Evolutionary conservation across 2,797 vertebrate species (phyloP).

Genomic region (Lepilemur ruficaudatus): DNA sequence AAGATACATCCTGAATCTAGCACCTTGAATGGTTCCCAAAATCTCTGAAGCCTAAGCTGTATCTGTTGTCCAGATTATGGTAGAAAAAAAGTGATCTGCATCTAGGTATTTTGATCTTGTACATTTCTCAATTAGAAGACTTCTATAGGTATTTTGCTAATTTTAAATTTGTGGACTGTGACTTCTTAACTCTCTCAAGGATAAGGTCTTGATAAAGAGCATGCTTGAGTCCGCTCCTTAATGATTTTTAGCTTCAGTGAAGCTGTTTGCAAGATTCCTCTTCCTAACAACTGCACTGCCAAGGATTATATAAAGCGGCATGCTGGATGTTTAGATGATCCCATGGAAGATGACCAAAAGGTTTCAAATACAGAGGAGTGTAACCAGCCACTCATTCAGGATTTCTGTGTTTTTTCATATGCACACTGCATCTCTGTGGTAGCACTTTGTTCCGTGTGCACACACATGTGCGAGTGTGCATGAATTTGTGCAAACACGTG

Average conservation of each 20-base stretch:
- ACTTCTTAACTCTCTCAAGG: slow-evolving; percentile 40
- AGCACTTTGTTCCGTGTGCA: background rate
- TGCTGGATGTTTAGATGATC: slow-evolving; percentile 6
- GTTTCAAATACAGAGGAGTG: slow-evolving; percentile 4
- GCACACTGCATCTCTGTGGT: background rate
- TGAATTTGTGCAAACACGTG: background rate
- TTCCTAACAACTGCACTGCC: background rate
- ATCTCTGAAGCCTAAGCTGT: background rate
- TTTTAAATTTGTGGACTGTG: slow-evolving; percentile 42
- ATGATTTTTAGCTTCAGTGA: slow-evolving; percentile 36
- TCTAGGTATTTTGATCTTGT: background rate
- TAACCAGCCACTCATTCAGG: background rate
- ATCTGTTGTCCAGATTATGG: background rate
- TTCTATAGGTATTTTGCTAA: background rate
- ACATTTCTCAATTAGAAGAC: background rate
- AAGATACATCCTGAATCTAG: background rate
- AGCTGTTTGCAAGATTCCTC: background rate
- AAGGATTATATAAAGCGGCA: background rate
- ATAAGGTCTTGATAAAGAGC: background rate
- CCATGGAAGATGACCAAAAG: slow-evolving; percentile 27
- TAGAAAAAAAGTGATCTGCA: background rate
- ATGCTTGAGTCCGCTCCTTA: background rate
- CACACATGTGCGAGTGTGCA: background rate
- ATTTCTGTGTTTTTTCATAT: background rate
- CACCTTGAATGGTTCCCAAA: background rate